Evolutionary conservation across 1,140 invertebrate genomes (phyloP), one percentile per base, ranked within the genome.

Genomic region (Papilio aristodemus): DNA sequence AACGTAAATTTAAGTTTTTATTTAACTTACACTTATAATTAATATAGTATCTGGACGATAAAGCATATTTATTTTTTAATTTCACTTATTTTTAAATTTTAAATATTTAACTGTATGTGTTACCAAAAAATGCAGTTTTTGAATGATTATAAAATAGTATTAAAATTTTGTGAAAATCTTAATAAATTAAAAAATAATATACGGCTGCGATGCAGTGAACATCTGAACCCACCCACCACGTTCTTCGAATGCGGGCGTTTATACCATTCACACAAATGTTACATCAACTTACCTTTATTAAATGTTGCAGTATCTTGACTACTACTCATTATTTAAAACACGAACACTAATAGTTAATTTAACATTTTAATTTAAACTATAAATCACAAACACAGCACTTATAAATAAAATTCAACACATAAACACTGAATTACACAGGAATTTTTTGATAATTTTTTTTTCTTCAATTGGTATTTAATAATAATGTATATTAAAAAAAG

Each of bases 341-440:
- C 17, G 8, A 37, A 4, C 58, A 66, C 63, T 19, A 27, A 32
- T 41, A 7, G 27, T 36, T 41, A 17, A 37, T 17, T 9, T n/a
- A 50, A 50, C 63, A 46, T 66, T 36, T 50, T 50, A 37, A 9
- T 9, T 37, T 32, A 32, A 63, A 17, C 19, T 43, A 39, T 9
- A 36, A 50, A 27, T 46, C 41, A 66, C 63, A 50, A 50, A 46
- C 63, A 66, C 63, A 50, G 13, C 63, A 66, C 63, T 36, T 25
- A 27, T 27, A 6, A 27, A 64, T 11, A 63, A 43, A 46, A 22
- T 43, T 37, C 14, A 19, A 25, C 63, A 66, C 63, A 36, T 14
- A 9, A 46, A 36, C 63, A 66, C 63, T 46, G 9, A 32, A 32
- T 32, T 32, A 32, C 27, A 25, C 46, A 50, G 17, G 11, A 71